Conservation (phyloP, 1,140 invertebrate species). For the Hyposmocoma kahamanoa region DNA sequence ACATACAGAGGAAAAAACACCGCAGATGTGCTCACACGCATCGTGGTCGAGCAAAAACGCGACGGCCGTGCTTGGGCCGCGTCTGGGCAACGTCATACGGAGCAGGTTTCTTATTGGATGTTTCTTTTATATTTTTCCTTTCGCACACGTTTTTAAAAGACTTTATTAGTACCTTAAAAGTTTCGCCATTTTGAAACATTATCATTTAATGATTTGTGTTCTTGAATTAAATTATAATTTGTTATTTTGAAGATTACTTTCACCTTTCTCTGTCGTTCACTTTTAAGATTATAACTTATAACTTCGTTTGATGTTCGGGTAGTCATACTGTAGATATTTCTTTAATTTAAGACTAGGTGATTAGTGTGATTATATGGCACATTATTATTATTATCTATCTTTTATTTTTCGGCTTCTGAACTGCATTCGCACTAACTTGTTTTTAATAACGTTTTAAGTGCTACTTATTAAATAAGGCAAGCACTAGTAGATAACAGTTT, state of each 20-base stretch:
- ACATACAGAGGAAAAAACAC: constrained; percentile 34
- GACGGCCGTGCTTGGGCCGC: constrained; percentile 23
- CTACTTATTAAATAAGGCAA: not conserved
- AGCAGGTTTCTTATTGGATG: constrained; percentile 12
- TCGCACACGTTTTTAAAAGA: not conserved
- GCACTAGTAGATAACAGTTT: not conserved
- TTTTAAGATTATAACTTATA: too few species aligned
- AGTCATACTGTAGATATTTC: too few species aligned
- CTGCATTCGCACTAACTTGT: constrained; percentile 25
- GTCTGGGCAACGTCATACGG: constrained; percentile 18
- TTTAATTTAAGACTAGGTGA: too few species aligned
- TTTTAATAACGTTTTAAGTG: constrained; percentile 42
- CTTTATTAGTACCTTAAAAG: too few species aligned
- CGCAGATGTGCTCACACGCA: constrained; percentile 61
- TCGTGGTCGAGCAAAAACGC: constrained; percentile 38
- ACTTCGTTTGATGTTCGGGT: too few species aligned
- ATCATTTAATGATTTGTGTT: too few species aligned
- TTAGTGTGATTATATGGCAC: too few species aligned
- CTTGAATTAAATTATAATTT: too few species aligned
- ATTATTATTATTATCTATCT: too few species aligned
- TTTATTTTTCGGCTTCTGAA: constrained; percentile 28
- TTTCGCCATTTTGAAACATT: too few species aligned
- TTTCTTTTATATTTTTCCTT: constrained; percentile 14
- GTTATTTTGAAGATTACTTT: too few species aligned
- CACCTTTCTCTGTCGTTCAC: too few species aligned